Conservation (phyloP, 2,797 vertebrate genomes). For the Sparidentex hasta region DNA sequence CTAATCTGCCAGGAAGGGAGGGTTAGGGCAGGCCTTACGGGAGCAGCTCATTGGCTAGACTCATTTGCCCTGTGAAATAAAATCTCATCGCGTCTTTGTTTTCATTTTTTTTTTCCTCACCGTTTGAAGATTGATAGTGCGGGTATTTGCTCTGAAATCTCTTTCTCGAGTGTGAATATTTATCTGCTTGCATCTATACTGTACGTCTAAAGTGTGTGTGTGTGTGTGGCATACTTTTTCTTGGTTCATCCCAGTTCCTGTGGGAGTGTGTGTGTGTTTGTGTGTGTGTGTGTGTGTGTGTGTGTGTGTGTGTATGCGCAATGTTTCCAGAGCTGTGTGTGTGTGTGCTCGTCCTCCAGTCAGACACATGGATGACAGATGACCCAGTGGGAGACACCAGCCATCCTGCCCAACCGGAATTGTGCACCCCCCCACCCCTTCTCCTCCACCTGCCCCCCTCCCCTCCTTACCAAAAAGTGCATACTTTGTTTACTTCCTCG, state of each 20-base stretch:
- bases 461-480: slow-evolving; percentile 73
- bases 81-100: slow-evolving; percentile 71
- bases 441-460: slow-evolving; percentile 25
- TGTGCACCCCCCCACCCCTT: slow-evolving; percentile 26
- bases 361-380: slow-evolving; percentile 86
- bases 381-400: slow-evolving; percentile 82
- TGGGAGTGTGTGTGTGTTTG: slow-evolving; percentile 39
- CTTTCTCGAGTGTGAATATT: slow-evolving; percentile 69
- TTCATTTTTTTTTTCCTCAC: slow-evolving; percentile 39
- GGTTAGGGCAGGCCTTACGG: slow-evolving; percentile 75
- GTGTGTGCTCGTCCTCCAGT: slow-evolving; percentile 70
- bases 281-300: slow-evolving; percentile 54
- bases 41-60: slow-evolving; percentile 79
- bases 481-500: slow-evolving; percentile 82
- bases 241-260: slow-evolving; percentile 71
- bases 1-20: slow-evolving; percentile 82
- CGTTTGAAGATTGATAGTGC: slow-evolving; percentile 75
- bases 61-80: slow-evolving; percentile 78
- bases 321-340: slow-evolving; percentile 71
- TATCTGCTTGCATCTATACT: slow-evolving; percentile 64
- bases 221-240: slow-evolving; percentile 66
- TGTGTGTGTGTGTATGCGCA: slow-evolving; percentile 31
- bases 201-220: slow-evolving; percentile 25
- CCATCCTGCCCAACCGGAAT: slow-evolving; percentile 82
- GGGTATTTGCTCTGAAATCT: slow-evolving; percentile 67